phyloP scores from a whole-genome alignment of 30 jellyfish, hydroid and myxozoan species.

The Aurelia sp. region DNA sequence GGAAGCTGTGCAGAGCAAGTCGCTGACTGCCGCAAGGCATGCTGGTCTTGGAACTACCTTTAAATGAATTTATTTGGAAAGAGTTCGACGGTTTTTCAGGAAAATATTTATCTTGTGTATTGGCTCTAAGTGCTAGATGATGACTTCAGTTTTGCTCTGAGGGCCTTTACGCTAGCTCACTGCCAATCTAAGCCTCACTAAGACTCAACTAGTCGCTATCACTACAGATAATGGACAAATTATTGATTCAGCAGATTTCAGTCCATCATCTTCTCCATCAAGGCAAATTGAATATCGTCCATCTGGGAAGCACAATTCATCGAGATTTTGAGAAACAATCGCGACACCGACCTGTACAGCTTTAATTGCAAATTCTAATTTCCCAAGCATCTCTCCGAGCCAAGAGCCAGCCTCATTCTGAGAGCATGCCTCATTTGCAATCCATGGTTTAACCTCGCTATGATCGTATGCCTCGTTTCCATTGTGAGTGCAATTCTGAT shows the following conservation, averaged over 20 bases:
- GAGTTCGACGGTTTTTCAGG: too few species aligned
- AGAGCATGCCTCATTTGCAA: neutral
- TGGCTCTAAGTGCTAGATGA: too few species aligned
- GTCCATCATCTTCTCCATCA: neutral
- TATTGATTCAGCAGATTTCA: neutral
- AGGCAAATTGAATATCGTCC: conserved; percentile 39
- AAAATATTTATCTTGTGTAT: too few species aligned
- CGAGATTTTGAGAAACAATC: conserved; percentile 71
- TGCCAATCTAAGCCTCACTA: too few species aligned
- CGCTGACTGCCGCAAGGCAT: too few species aligned
- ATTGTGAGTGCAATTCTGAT: neutral
- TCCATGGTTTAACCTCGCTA: neutral
- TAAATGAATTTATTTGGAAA: too few species aligned
- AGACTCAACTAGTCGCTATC: too few species aligned
- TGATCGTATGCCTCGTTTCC: neutral
- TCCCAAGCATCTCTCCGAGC: conserved; percentile 38
- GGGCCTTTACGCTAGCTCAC: too few species aligned
- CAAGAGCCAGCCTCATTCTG: conserved; percentile 6
- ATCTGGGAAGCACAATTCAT: conserved; percentile 44
- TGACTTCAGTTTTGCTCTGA: too few species aligned
- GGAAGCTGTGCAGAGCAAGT: too few species aligned
- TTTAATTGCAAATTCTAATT: conserved; percentile 75
- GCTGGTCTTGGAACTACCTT: too few species aligned
- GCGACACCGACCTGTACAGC: conserved; percentile 89
- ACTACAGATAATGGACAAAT: conserved; percentile 10